Percentiles rank a stretch among this genome's conserved stretches.
These are phyloP conservation scores for Danaus melanippus DNA, from an alignment of 1,140 invertebrate species.

Conservation along the genomic window DNA sequence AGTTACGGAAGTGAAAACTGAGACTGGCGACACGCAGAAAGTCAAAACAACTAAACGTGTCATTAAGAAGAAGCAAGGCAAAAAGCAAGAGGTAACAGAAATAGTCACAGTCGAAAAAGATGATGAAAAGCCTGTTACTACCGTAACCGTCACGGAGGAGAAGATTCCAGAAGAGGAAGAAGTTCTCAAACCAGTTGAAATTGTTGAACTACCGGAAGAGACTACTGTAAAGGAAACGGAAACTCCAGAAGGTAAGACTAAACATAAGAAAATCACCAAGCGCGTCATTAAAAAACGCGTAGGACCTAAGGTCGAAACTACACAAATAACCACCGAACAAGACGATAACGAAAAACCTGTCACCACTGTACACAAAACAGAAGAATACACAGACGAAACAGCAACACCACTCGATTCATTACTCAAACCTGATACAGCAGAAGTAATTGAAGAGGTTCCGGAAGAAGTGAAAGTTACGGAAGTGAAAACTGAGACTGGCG, in stretches of 20 bases:
- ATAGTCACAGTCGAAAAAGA: not conserved
- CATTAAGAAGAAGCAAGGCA: not conserved
- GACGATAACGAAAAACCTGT: not conserved
- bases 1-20: conserved; percentile 9
- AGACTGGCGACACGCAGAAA: conserved; percentile 31
- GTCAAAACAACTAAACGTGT: conserved; percentile 2
- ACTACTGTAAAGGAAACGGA: conserved; percentile 8
- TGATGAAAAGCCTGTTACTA: not conserved
- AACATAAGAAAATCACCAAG: conserved; percentile 51
- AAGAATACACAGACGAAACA: no score
- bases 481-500: no score
- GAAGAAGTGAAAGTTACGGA: no score
- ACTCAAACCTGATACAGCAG: no score
- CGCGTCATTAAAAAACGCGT: conserved; percentile 40
- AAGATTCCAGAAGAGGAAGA: conserved; percentile 1
- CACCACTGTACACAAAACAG: not conserved
- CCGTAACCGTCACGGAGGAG: conserved; percentile 3
- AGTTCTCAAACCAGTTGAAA: conserved; percentile 33
- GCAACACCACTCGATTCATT: no score
- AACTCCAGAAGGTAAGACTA: conserved; percentile 41
- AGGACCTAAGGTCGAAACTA: not conserved
- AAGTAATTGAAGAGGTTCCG: no score
- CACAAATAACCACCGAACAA: no score
- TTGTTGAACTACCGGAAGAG: conserved; percentile 21
- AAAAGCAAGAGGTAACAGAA: no score